Evolutionary conservation across 2,797 vertebrate genomes (phyloP).

Genomic region (Silurus lanzhouensis): DNA sequence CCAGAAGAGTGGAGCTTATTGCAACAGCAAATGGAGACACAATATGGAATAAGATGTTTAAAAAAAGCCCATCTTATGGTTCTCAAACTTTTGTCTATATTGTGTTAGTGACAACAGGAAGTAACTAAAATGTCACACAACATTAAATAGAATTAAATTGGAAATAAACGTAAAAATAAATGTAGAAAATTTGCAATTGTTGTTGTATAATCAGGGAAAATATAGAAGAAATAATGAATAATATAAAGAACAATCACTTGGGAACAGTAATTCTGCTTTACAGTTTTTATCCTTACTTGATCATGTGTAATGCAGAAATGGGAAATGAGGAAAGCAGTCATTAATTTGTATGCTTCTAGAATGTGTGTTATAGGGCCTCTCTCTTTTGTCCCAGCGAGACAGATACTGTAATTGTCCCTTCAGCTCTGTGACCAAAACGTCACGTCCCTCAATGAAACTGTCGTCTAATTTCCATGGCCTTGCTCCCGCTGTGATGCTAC

Average conservation of each 20-base stretch:
- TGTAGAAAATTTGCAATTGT: not conserved
- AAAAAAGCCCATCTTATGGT: no score
- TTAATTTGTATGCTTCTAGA: constrained; percentile 35
- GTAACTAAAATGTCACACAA: constrained; percentile 10
- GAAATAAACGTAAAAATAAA: not conserved
- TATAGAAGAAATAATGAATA: not conserved
- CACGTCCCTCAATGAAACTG: constrained; percentile 43
- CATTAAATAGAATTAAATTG: not conserved
- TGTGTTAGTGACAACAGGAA: not conserved
- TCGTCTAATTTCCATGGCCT: constrained; percentile 46
- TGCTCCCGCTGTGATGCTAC: constrained; percentile 52
- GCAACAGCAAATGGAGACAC: no score
- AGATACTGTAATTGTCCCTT: constrained; percentile 49
- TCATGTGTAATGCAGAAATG: not conserved
- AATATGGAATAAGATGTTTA: no score
- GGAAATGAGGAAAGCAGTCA: not conserved
- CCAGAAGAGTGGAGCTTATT: no score
- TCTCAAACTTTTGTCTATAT: no score
- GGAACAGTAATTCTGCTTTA: not conserved
- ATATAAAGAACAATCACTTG: not conserved
- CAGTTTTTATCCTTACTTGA: not conserved
- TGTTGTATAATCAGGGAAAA: not conserved
- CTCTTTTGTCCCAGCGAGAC: constrained; percentile 46
- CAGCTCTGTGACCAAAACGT: constrained; percentile 39
- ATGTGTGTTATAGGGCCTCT: constrained; percentile 32